phyloP scores from a whole-genome alignment of 2,888 invertebrate species.

The Phasia obesa region DNA sequence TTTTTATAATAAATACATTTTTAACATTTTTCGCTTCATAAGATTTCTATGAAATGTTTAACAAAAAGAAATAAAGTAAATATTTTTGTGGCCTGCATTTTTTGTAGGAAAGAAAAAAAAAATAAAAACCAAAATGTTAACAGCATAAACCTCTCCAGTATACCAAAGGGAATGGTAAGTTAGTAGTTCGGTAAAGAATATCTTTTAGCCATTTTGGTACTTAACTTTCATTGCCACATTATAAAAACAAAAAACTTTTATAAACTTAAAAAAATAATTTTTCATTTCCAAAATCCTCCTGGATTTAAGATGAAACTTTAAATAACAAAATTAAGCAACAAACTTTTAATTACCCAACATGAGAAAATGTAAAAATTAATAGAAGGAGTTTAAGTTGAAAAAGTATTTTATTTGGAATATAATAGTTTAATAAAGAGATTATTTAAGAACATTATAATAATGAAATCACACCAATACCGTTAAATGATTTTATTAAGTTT shows the following conservation, averaged over 20 bases:
- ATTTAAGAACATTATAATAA: slow-evolving; percentile 4
- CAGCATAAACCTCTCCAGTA: neutral
- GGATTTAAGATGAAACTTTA: slow-evolving; percentile 11
- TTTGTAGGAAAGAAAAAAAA: neutral
- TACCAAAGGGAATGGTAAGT: slow-evolving; percentile 23
- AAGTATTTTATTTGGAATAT: slow-evolving; percentile 27
- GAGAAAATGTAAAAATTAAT: neutral
- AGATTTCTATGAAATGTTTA: slow-evolving; percentile 46
- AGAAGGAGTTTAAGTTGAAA: neutral
- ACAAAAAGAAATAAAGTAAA: slow-evolving; percentile 3
- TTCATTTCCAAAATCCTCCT: slow-evolving; percentile 31
- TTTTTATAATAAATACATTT: slow-evolving; percentile 1
- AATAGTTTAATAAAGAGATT: slow-evolving; percentile 8
- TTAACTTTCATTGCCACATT: slow-evolving; percentile 10
- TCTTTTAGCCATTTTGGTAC: slow-evolving; percentile 14
- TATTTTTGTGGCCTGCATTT: slow-evolving; percentile 48
- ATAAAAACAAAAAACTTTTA: slow-evolving; percentile 27
- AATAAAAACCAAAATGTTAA: neutral
- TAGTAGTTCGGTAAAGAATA: slow-evolving; percentile 39
- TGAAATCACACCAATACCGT: neutral
- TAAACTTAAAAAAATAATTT: neutral
- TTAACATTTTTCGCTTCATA: too few relatives aligned
- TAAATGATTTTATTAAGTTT: slow-evolving; percentile 2
- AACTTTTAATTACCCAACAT: slow-evolving; percentile 28
- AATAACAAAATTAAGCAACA: slow-evolving; percentile 8